Evolutionary conservation across 2,888 invertebrate genomes (phyloP), one percentile per base, ranked within the genome.

Genomic region (Dimorphilus gyrociliatus): DNA sequence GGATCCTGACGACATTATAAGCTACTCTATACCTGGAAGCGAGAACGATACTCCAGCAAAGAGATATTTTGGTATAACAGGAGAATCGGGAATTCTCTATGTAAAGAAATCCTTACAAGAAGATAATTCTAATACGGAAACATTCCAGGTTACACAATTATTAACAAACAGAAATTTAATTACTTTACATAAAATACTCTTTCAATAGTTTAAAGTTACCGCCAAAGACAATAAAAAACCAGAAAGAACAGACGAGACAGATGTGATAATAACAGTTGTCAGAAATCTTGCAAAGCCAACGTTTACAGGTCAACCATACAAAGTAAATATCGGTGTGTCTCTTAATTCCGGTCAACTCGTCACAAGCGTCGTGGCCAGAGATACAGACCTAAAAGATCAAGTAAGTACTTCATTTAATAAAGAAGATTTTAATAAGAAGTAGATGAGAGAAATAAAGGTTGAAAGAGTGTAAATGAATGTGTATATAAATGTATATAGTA

Each of bases 231-330:
- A 38, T 29, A 31, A 36, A n/a, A 16, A 19, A 16, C 41, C 41
- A 1, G 35, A 34, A 35, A 16, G 34, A 10, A 26, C 21, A 5
- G 32, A 36, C 18, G 32, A 38, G n/a, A 28, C 36, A 5, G 40
- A 27, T n/a, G 39, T 53, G 1, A 37, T 27, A 2, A 34, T 55
- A 14, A 45, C 36, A 8, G 47, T 53, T 13, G 35, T 37, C 23
- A 38, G 52, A 15, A 54, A 54, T 33, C 32, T 49, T 36, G 36
- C 39, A 25, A 33, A 41, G 4, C 53, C 55, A 2, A 32, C 19
- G 4, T 53, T 51, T 38, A 23, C 29, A 21, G 37, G 36, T 5
- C 33, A 32, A 23, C 35, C 34, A 4, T 35, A 42, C 32, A 14
- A 16, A 8, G 19, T 17, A 3, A 40, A 30, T 18, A 26, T 26